Evolutionary conservation across 2,888 invertebrate species (phyloP).

Genomic region (Lycia hirtaria): DNA sequence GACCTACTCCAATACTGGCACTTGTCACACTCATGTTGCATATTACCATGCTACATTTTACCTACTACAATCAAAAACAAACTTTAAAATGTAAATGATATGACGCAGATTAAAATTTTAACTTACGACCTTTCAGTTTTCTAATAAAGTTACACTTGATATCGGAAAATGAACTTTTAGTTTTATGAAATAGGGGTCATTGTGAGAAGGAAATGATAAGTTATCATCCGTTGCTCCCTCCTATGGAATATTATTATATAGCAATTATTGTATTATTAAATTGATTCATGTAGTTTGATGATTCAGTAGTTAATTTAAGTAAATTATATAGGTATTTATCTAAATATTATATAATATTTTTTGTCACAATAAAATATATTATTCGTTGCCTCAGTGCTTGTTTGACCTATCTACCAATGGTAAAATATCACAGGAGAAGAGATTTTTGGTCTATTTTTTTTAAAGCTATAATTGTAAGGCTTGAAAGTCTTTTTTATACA

Average conservation of each 20-base stretch:
- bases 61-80: neutral
- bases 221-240: neutral
- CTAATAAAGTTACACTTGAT: neutral
- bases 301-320: neutral
- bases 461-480: too few relatives aligned
- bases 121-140: neutral
- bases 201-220: neutral
- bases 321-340: neutral
- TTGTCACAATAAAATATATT: too few relatives aligned
- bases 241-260: constrained; percentile 1
- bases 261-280: neutral
- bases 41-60: neutral
- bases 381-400: too few relatives aligned
- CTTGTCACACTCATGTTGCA: neutral
- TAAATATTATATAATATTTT: too few relatives aligned
- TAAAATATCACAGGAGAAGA: too few relatives aligned
- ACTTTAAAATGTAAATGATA: neutral
- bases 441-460: too few relatives aligned
- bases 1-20: constrained; percentile 2
- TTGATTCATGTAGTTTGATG: neutral
- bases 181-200: neutral
- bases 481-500: too few relatives aligned
- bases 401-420: too few relatives aligned
- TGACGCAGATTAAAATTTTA: neutral
- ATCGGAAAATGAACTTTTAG: neutral